Evolutionary conservation across 2,797 vertebrate species (phyloP).

Genomic region (Otus scops): DNA sequence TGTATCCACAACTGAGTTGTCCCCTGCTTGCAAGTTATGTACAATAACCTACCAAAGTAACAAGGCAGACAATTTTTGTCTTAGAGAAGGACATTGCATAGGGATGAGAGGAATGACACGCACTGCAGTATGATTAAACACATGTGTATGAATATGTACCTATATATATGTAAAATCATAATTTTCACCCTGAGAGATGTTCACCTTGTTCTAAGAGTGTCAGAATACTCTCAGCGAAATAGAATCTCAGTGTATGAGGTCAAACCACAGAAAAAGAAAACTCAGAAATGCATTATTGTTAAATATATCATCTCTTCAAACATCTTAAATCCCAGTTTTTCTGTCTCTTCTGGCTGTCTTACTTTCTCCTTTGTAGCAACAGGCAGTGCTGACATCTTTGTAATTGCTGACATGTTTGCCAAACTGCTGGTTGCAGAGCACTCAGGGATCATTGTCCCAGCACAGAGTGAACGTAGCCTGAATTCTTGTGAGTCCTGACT

Average conservation of each 20-base stretch:
- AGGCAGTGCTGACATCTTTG: not conserved
- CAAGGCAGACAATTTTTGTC: not conserved
- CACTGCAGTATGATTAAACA: not conserved
- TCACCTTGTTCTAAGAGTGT: not conserved
- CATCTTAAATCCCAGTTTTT: rapidly evolving
- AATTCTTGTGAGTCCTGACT: not conserved
- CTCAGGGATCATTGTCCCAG: not conserved
- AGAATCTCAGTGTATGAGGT: not conserved
- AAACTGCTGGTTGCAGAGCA: not conserved
- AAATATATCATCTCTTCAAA: not conserved
- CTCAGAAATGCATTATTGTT: not conserved
- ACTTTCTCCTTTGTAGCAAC: rapidly evolving
- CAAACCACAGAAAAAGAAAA: not conserved
- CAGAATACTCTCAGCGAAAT: not conserved
- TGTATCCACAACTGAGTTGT: not conserved
- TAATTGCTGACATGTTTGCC: not conserved
- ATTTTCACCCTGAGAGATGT: not conserved
- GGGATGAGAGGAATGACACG: not conserved
- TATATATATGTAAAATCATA: not conserved
- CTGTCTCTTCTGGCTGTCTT: not conserved
- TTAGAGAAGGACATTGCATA: not conserved
- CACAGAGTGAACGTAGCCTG: not conserved
- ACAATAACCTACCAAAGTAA: not conserved
- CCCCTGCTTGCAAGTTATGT: not conserved
- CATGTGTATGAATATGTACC: not conserved